Evolutionary conservation across 1,140 invertebrate species (phyloP), one percentile per base, ranked within the genome.

Genomic region (Leptinotarsa texana): DNA sequence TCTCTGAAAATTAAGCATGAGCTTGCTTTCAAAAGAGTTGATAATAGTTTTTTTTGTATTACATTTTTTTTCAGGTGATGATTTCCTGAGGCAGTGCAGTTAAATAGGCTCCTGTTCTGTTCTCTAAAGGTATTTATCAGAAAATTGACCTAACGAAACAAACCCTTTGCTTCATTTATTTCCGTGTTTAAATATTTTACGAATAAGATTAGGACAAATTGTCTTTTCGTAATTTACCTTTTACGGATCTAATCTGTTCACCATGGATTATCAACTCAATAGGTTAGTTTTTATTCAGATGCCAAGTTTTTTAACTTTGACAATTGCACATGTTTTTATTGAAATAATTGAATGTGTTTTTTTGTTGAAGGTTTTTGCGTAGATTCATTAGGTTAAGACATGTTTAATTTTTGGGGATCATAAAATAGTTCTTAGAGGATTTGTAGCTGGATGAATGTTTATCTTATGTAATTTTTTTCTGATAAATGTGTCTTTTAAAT

Each of bases 101-200:
- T 13, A 66, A 71, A 17, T 69, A 69, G 65, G 73, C 51, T 66
- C 65, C 73, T 63, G 73, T 66, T 71, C 51, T 57, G 51, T 57
- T 18, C 69, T 74, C 73, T 69, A 75, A 57, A 77, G 76, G 76
- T 77, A 77, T 77, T 77, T 77, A 77, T 72, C 51, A 57, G 51
- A 57, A 17, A 57, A 57, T 15, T 57, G 51, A 18, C n/a, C 17
- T 57, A 57, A 57, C 17, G 17, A 15, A 57, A 57, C 51, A 42
- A 42, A 42, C n/a, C 51, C n/a, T 57, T 57, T 57, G 51, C 51
- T 57, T 57, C 51, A 57, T 57, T 57, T 18, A 17, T 57, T 57
- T 42, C 33, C 33, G 33, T 42, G 33, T 42, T 42, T 42, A 11
- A 42, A 42, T 42, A 8, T 42, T 42, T 42, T 42, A 42, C 33